Base-by-base conservation (phyloP, 2,113 vertebrate genomes). In the Rhinoptilus africanus region DNA sequence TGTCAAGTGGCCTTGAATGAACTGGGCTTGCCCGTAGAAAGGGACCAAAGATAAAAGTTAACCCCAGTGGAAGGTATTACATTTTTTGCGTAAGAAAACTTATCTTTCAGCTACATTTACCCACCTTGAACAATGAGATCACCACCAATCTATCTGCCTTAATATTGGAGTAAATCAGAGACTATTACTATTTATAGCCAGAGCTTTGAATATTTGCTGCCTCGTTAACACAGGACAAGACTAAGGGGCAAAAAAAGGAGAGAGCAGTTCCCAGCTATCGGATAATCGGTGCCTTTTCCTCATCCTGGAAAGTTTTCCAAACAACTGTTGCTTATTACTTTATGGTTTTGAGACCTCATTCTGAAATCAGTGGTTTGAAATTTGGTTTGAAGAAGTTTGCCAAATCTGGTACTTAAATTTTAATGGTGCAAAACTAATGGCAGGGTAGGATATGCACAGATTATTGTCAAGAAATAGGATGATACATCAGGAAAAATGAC, bases 141-240 rank as follows among this genome's bases (percentile, higher is more conserved):
- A 80, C 16, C 41, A 89, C 24, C 73, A 71, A 84, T 34, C 34
- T 72, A 60, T 73, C 64, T 86, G 75, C 48, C 45, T 47, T 64
- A 37, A 28, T 64, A 45, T 10, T 57, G 45, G 47, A 85, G 51
- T 59, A 81, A 89, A 92, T 63, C 72, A 77, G 63, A 77, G 17
- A 67, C 50, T 87, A 62, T 73, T 93, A 67, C 50, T 87, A 62
- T 73, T 93, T 93, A 37, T 85, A 75, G 34, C 21, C 51, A 87
- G 69, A 72, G 30, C 35, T 87, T 92, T 91, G 73, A 74, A 48
- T 81, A 89, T 84, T 89, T 92, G 67, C 78, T 85, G 81, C 91
- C 64, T 78, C 35, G 69, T 64, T 64, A 87, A 91, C 21, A 60
- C 20, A 34, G 50, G 50, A 66, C n/a, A 77, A 91, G 50, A 45